Base-by-base conservation (phyloP, 2,888 invertebrate genomes). In the Trisateles emortualis region DNA sequence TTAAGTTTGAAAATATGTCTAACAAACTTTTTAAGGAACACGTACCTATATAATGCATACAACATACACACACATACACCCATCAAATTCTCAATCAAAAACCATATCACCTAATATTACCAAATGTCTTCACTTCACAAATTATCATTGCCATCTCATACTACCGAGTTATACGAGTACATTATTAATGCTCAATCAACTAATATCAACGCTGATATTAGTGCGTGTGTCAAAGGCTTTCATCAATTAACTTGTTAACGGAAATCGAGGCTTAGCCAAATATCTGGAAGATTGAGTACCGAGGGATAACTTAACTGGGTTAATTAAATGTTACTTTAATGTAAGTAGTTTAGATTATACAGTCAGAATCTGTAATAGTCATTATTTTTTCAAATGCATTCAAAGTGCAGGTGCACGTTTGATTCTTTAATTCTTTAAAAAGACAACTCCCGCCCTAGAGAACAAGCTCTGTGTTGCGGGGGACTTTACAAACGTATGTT, bases 181-280 rank as follows among this genome's bases (percentile, higher is more conserved):
- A 1, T 14, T 33, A 33, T 33, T 33, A 14, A 33, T 33, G 51
- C 53, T 54, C 55, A 39, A 61, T 67, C 55, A 61, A 52, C 59
- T n/a, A n/a, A n/a, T 52, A 60, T 52, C 56, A 58, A 59, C 58
- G 51, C 43, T 39, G 39, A 62, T 70, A 62, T 62, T 64, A 64
- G 53, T 54, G 45, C 24, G 43, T 48, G 44, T 60, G 62, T 65
- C 65, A 64, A 65, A 65, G 61, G 61, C 32, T 26, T 53, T 53
- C 46, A 65, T 70, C 60, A 64, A 65, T 70, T 62, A 64, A 54
- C 60, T 70, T 62, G 69, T 53, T 64, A 67, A 70, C 58, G 52
- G 58, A 60, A 57, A 64, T 70, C 59, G 59, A 41, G 51, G 59
- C 39, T 52, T 26, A 50, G 33, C 51, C 38, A 32, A 68, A 61